Conservation (phyloP, 1,140 invertebrate species). For the Littorina saxatilis region DNA sequence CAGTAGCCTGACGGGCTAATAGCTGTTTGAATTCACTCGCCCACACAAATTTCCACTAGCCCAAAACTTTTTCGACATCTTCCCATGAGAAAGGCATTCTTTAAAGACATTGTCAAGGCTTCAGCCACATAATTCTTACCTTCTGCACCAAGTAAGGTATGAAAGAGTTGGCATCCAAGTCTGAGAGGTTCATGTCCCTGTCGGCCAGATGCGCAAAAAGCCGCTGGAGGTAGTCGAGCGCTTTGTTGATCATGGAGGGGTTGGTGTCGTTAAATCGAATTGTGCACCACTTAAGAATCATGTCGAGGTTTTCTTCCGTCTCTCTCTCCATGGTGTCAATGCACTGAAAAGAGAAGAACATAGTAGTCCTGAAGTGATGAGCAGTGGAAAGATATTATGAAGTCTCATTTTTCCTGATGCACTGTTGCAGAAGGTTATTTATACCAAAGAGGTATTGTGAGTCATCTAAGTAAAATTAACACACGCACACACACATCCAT, state of each 20-base stretch:
- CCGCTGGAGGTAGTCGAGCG: slow-evolving; percentile 91
- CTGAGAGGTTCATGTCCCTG: slow-evolving; percentile 89
- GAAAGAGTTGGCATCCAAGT: slow-evolving; percentile 94
- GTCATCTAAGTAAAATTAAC: too few relatives aligned
- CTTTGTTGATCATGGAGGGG: slow-evolving; percentile 96
- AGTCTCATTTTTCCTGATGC: too few relatives aligned
- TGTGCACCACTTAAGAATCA: slow-evolving; percentile 97
- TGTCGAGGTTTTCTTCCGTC: slow-evolving; percentile 92
- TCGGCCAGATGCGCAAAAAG: slow-evolving; percentile 89
- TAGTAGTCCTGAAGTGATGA: not conserved
- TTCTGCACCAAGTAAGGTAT: slow-evolving; percentile 95
- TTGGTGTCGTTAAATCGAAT: slow-evolving; percentile 98
- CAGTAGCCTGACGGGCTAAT: too few relatives aligned
- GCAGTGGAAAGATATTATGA: not conserved
- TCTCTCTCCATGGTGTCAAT: slow-evolving; percentile 85
- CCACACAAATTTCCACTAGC: too few relatives aligned
- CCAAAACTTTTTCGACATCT: too few relatives aligned
- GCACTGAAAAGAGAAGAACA: slow-evolving; percentile 77
- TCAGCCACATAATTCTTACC: too few relatives aligned
- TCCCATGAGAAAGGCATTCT: too few relatives aligned
- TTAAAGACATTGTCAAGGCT: too few relatives aligned
- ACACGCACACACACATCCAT: too few relatives aligned
- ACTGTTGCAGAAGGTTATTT: too few relatives aligned
- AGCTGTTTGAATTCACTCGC: too few relatives aligned
- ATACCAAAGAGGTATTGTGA: too few relatives aligned